Evolutionary conservation across 2,888 invertebrate genomes (phyloP).

Genomic region (Carpatolechia fugitivella): DNA sequence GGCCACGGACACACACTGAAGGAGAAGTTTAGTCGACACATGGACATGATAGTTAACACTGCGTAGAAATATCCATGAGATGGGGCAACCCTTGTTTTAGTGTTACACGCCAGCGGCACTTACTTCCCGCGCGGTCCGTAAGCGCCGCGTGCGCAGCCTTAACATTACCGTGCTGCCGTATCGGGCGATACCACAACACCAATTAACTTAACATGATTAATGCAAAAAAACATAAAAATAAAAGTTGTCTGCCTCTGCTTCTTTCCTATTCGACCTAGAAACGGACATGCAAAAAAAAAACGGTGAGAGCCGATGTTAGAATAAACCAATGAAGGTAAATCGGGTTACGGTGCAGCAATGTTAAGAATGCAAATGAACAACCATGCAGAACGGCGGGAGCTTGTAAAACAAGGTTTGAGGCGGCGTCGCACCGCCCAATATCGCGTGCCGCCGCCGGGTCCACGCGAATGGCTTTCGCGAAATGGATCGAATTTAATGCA

Average conservation of each 20-base stretch:
- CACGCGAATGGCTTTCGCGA: slow-evolving; percentile 31
- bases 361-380: slow-evolving; percentile 75
- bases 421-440: slow-evolving; percentile 46
- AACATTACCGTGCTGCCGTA: slow-evolving; percentile 49
- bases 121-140: slow-evolving; percentile 33
- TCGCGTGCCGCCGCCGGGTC: slow-evolving; percentile 37
- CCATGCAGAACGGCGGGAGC: slow-evolving; percentile 73
- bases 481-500: slow-evolving; percentile 30
- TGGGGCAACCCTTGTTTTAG: slow-evolving; percentile 80
- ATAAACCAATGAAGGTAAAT: slow-evolving; percentile 65
- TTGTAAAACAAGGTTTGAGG: slow-evolving; percentile 59
- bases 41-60: slow-evolving; percentile 76
- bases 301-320: slow-evolving; percentile 60
- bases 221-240: slow-evolving; percentile 44
- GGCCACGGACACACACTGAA: slow-evolving; percentile 71
- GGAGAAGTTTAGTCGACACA: slow-evolving; percentile 72
- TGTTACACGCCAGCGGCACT: slow-evolving; percentile 51
- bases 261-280: slow-evolving; percentile 63
- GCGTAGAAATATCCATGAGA: slow-evolving; percentile 75
- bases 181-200: slow-evolving; percentile 46
- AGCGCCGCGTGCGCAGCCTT: slow-evolving; percentile 53
- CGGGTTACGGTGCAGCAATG: slow-evolving; percentile 72
- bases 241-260: slow-evolving; percentile 46
- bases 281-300: slow-evolving; percentile 67
- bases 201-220: slow-evolving; percentile 40